Evolutionary conservation across 2,797 vertebrate genomes (phyloP), one percentile per base, ranked within the genome.

Genomic region (Enteromius radiatus): DNA sequence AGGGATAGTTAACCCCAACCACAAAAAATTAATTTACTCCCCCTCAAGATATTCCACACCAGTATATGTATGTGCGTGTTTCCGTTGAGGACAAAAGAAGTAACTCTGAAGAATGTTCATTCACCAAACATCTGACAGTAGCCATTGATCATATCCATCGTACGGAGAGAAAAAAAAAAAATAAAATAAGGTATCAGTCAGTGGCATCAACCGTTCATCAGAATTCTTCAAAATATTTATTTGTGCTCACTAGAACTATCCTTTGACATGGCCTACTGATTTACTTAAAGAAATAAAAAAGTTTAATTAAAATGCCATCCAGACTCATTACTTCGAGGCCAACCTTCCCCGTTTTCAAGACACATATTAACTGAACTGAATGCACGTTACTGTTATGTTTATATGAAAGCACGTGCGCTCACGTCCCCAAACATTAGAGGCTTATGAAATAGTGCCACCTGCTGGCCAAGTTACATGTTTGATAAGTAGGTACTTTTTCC

Each of bases 371-470:
- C 2, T 4, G 10, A 3, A 52, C 38, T 41, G 38, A 41, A 41
- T 52, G 2, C 10, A 10, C 3, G 26, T 23, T 59, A 31, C 6
- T 17, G 28, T 33, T 49, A 10, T 70, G 52, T 80, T 80, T 70
- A 73, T 61, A 59, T 47, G 21, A 47, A 52, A 38, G 67, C 67
- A 80, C 26, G 52, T 61, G 67, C 52, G 3, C 28, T 47, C 68
- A 47, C 3, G 4, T 63, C 9, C 19, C 36, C 41, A 7, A 28
- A 43, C 33, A 38, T 41, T 43, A 36, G 4, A 69, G 15, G 23
- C n/a, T 82, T 64, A 77, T 28, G 33, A 80, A 86, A 64, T 8
- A 67, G 41, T 45, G 81, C 45, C 87, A 82, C 61, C 85, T 88
- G 75, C 56, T 86, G 87, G 85, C 6, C 69, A 76, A 41, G 1